phyloP scores from a whole-genome alignment of 1,140 invertebrate species.

The Zaprionus kolodkinae region DNA sequence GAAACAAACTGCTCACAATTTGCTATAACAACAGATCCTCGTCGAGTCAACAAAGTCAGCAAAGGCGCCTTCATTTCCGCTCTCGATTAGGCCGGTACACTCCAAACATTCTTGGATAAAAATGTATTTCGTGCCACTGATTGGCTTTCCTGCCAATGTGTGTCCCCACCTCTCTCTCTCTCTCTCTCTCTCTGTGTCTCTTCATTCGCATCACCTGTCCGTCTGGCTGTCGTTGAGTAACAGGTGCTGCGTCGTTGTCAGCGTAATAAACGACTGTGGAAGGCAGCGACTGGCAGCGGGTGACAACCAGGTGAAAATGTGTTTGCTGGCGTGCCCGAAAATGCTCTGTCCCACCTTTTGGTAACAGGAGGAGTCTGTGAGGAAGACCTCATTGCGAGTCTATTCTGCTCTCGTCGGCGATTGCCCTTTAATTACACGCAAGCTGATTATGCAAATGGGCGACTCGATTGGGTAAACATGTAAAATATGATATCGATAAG shows the following conservation, averaged over 20 bases:
- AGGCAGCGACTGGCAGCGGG: constrained; percentile 1
- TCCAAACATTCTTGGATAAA: constrained; percentile 41
- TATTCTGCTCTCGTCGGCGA: constrained; percentile 29
- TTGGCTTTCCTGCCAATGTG: constrained; percentile 47
- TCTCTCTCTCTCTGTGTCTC: not conserved
- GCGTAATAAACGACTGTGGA: constrained; percentile 39
- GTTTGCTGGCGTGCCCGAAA: constrained; percentile 31
- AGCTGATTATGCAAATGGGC: constrained; percentile 75
- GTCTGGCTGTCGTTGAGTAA: constrained; percentile 36
- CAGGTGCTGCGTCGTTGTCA: constrained; percentile 53
- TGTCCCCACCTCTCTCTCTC: not conserved
- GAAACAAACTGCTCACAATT: not conserved
- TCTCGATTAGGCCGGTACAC: constrained; percentile 54
- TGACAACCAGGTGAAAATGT: constrained; percentile 52
- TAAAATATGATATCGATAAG: constrained; percentile 64
- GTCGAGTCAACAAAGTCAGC: too few species aligned
- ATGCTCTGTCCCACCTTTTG: constrained; percentile 11
- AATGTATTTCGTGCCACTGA: constrained; percentile 69
- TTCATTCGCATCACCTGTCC: not conserved
- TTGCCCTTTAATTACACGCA: constrained; percentile 76
- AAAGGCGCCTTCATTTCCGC: constrained; percentile 58
- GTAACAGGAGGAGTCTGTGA: not conserved
- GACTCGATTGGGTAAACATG: constrained; percentile 39
- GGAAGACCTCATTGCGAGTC: not conserved
- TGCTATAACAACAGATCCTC: constrained; percentile 7